Evolutionary conservation across 1,140 invertebrate genomes (phyloP).

Genomic region (Yoshiicerus persimilis): DNA sequence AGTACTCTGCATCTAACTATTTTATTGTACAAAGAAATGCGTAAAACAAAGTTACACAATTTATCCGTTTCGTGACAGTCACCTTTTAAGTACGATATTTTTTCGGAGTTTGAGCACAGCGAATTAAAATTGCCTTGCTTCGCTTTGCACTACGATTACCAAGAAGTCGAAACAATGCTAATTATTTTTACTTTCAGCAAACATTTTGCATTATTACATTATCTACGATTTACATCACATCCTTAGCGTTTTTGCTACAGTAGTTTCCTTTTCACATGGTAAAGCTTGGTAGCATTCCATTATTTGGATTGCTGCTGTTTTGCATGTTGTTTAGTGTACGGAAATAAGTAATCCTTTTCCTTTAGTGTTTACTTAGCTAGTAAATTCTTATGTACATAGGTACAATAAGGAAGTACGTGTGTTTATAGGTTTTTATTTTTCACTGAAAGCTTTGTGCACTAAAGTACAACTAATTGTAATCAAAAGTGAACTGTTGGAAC

Average conservation of each 20-base stretch:
- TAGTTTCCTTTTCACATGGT: neutral
- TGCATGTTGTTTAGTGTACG: neutral
- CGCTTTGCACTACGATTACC: neutral
- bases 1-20: neutral
- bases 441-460: neutral
- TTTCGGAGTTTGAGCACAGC: slow-evolving; percentile 2
- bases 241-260: neutral
- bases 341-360: neutral
- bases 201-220: neutral
- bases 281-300: neutral
- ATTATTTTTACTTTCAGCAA: slow-evolving; percentile 12
- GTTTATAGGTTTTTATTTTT: neutral
- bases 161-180: neutral
- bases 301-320: neutral
- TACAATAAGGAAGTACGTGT: neutral
- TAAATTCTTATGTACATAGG: too few species aligned
- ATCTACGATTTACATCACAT: neutral
- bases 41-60: neutral
- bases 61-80: neutral
- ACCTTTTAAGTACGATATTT: neutral
- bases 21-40: neutral
- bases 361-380: too few species aligned
- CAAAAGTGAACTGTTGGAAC: neutral
- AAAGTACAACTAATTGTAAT: neutral
- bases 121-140: neutral